Evolutionary conservation across 2,888 invertebrate genomes (phyloP).

Genomic region (Tenthredo distinguenda): DNA sequence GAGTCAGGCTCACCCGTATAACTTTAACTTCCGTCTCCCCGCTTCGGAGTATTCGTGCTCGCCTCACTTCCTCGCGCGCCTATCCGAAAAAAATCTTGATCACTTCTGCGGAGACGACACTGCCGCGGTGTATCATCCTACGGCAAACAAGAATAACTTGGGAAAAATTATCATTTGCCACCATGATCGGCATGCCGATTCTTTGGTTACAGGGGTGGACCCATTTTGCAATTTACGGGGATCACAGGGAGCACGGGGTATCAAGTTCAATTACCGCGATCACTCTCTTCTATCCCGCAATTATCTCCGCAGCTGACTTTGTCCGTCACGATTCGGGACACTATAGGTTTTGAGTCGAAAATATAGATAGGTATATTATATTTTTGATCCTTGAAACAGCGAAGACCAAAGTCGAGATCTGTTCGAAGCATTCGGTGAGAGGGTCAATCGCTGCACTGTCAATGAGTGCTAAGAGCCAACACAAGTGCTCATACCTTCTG

Average conservation of each 20-base stretch:
- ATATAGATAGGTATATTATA: no score
- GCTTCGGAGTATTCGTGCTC: background rate
- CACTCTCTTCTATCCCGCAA: no score
- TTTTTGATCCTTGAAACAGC: background rate
- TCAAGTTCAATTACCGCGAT: no score
- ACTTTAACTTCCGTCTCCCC: background rate
- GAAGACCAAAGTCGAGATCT: background rate
- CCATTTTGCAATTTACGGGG: no score
- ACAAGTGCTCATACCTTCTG: background rate
- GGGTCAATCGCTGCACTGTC: slow-evolving; percentile 17
- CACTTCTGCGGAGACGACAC: background rate
- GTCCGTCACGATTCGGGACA: background rate
- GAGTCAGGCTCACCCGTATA: background rate
- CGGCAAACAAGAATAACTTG: no score
- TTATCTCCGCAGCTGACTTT: no score
- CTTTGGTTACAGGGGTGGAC: no score
- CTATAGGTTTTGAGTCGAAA: background rate
- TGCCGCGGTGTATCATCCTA: no score
- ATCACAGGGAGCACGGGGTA: no score
- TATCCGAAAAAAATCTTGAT: background rate
- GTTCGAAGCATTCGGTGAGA: background rate
- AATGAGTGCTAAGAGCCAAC: background rate
- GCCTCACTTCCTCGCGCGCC: background rate
- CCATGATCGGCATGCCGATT: no score
- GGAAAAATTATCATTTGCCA: no score